phyloP scores from a whole-genome alignment of 2,113 vertebrate species.

The Piprites chloris region DNA sequence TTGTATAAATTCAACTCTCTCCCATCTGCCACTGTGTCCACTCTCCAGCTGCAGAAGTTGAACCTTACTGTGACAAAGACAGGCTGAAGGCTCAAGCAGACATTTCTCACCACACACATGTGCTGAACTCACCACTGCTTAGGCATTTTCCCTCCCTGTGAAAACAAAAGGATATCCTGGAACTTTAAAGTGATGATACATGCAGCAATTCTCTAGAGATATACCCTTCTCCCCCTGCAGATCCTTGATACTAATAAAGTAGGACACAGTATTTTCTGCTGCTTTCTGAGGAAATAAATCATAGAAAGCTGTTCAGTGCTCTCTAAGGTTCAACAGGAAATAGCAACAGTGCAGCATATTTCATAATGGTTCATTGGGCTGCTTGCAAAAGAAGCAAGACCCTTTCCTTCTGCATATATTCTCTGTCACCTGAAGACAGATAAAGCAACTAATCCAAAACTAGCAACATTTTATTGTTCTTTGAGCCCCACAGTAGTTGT shows the following conservation, averaged over 20 bases:
- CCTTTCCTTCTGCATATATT: neutral
- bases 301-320: neutral
- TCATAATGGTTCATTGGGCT: neutral
- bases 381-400: neutral
- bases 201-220: neutral
- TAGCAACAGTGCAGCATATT: neutral
- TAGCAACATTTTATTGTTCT: slow-evolving; percentile 38
- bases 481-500: neutral
- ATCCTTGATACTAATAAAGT: neutral
- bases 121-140: neutral
- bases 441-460: neutral
- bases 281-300: neutral
- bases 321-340: neutral
- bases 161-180: neutral
- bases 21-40: neutral
- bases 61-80: neutral
- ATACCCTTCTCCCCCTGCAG: neutral
- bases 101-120: neutral
- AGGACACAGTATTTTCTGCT: neutral
- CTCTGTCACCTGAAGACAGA: neutral
- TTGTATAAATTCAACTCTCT: neutral
- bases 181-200: neutral
- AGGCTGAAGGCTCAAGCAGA: neutral
- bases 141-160: neutral
- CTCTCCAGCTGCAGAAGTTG: neutral